phyloP scores from a whole-genome alignment of 2,888 invertebrate genomes.

The Amorpha juglandis region DNA sequence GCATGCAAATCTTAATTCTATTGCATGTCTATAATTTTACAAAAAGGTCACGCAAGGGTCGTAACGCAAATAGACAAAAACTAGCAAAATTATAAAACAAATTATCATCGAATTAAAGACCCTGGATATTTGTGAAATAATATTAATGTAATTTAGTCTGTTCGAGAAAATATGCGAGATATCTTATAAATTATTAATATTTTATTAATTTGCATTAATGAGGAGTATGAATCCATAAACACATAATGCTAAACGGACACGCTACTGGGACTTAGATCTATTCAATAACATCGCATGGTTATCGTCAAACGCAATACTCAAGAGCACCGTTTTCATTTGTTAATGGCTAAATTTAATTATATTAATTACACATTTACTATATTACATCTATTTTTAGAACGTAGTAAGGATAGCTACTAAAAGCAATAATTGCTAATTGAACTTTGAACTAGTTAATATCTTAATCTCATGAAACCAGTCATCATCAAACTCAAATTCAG shows the following conservation, averaged over 20 bases:
- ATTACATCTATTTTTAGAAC: neutral
- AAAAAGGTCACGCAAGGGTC: too few species aligned
- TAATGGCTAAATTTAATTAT: neutral
- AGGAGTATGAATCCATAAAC: neutral
- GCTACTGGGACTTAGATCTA: neutral
- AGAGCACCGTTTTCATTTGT: neutral
- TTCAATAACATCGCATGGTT: slow-evolving; percentile 3
- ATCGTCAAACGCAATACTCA: neutral
- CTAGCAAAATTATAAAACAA: too few species aligned
- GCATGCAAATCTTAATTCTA: too few species aligned
- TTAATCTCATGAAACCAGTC: too few species aligned
- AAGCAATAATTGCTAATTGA: neutral
- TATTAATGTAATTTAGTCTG: too few species aligned
- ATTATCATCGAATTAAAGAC: too few species aligned
- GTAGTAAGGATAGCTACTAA: neutral
- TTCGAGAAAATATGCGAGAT: too few species aligned
- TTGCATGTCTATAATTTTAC: too few species aligned
- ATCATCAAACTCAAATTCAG: too few species aligned
- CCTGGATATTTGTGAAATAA: too few species aligned
- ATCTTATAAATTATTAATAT: neutral
- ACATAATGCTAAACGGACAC: slow-evolving; percentile 2
- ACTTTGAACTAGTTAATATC: neutral
- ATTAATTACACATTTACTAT: neutral
- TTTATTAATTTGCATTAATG: neutral
- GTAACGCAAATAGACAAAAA: too few species aligned